phyloP scores from a whole-genome alignment of 2,113 vertebrate species.

The Pterocles burchelli region DNA sequence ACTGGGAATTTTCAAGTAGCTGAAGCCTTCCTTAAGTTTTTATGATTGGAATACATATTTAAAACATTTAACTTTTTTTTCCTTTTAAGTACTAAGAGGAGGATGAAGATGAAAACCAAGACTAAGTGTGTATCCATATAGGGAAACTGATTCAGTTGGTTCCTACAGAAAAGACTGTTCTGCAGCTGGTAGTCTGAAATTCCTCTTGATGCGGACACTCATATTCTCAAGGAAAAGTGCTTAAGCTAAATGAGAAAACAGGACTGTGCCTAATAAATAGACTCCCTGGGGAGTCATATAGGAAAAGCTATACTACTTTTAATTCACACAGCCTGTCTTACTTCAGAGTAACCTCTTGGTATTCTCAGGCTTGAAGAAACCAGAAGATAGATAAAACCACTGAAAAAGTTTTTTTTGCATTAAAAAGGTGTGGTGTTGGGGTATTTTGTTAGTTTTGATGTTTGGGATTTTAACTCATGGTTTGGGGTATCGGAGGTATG shows the following conservation, averaged over 20 bases:
- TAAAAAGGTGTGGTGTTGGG: background rate
- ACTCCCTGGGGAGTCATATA: background rate
- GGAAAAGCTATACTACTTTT: background rate
- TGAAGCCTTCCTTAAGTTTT: background rate
- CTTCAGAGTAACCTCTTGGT: background rate
- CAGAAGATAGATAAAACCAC: background rate
- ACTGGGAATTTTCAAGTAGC: background rate
- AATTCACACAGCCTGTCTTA: background rate
- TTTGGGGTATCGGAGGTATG: background rate
- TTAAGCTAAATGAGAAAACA: conserved; percentile 34
- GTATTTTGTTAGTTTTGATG: background rate
- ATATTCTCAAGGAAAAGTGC: background rate
- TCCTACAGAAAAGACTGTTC: background rate
- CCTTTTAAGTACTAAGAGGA: background rate
- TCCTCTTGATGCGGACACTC: background rate
- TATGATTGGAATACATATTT: background rate
- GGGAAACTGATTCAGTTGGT: background rate
- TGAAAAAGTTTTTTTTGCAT: background rate
- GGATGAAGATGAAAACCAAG: background rate
- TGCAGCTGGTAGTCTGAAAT: conserved; percentile 4
- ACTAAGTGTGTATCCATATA: background rate
- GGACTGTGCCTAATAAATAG: conserved; percentile 27
- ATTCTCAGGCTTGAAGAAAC: background rate
- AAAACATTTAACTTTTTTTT: background rate
- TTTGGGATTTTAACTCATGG: background rate